phyloP scores from a whole-genome alignment of 1,140 invertebrate species.

The Coboldia fuscipes region DNA sequence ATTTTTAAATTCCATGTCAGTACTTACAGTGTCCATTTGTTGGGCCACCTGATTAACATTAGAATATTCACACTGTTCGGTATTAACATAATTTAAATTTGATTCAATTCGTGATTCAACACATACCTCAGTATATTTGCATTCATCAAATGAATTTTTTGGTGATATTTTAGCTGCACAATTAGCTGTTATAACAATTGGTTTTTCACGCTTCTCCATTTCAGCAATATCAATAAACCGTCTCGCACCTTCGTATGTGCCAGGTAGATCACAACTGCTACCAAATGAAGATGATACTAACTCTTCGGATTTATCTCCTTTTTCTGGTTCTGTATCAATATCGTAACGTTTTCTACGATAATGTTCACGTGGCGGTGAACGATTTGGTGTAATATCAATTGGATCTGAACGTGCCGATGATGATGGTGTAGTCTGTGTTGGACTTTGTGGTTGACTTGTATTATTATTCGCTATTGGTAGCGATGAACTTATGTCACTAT shows the following conservation, averaged over 20 bases:
- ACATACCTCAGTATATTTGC: slow-evolving; percentile 10
- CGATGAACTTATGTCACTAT: not conserved
- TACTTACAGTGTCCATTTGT: not conserved
- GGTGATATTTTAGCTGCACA: slow-evolving; percentile 19
- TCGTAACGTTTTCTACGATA: too few species aligned
- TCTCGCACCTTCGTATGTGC: not conserved
- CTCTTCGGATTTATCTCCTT: slow-evolving; percentile 17
- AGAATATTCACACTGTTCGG: not conserved
- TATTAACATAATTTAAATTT: not conserved
- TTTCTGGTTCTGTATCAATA: slow-evolving; percentile 18
- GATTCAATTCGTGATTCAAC: not conserved
- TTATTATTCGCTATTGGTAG: not conserved
- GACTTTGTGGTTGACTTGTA: not conserved
- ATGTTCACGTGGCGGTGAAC: too few species aligned
- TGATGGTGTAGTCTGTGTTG: not conserved
- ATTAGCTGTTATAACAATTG: slow-evolving; percentile 15
- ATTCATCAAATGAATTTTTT: slow-evolving; percentile 19
- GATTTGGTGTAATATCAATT: too few species aligned
- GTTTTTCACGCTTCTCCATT: slow-evolving; percentile 7
- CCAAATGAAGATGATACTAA: slow-evolving; percentile 14
- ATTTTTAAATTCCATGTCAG: not conserved
- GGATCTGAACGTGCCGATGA: slow-evolving; percentile 12
- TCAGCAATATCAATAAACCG: not conserved
- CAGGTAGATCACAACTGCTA: slow-evolving; percentile 1
- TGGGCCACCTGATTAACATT: not conserved